These are phyloP conservation scores for Ceryle rudis DNA, from an alignment of 2,797 vertebrate genomes.

Conservation along the genomic window DNA sequence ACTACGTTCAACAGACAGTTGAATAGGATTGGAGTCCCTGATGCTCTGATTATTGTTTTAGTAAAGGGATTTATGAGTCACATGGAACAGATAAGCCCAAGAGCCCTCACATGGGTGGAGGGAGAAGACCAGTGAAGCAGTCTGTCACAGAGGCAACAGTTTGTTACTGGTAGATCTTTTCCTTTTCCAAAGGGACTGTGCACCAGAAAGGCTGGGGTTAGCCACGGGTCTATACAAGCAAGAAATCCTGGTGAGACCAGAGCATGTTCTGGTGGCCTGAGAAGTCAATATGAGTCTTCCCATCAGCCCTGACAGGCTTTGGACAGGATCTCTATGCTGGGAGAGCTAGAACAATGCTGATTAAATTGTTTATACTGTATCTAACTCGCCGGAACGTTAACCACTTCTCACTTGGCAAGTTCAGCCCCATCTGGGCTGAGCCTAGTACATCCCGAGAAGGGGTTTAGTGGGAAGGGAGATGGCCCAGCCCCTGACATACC, in stretches of 20 bases:
- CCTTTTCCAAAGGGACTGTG: background rate
- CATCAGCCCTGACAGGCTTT: background rate
- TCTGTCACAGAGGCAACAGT: background rate
- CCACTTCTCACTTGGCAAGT: background rate
- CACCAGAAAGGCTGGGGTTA: background rate
- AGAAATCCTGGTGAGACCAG: background rate
- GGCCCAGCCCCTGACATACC: background rate
- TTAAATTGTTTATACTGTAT: background rate
- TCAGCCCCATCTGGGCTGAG: background rate
- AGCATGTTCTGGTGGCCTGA: background rate
- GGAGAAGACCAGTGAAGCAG: background rate
- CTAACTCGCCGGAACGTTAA: background rate
- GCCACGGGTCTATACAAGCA: accelerated
- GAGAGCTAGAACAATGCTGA: background rate
- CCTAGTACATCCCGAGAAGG: background rate
- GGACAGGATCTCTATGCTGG: background rate
- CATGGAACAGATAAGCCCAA: background rate
- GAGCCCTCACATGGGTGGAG: background rate
- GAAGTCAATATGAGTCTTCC: background rate
- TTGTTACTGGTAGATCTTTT: background rate
- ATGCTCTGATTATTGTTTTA: background rate
- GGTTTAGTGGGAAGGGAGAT: background rate
- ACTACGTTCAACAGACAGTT: background rate
- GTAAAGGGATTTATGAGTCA: background rate
- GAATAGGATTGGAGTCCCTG: background rate